Evolutionary conservation across 2,888 invertebrate species (phyloP).

Genomic region (Standfussiana lucernea): DNA sequence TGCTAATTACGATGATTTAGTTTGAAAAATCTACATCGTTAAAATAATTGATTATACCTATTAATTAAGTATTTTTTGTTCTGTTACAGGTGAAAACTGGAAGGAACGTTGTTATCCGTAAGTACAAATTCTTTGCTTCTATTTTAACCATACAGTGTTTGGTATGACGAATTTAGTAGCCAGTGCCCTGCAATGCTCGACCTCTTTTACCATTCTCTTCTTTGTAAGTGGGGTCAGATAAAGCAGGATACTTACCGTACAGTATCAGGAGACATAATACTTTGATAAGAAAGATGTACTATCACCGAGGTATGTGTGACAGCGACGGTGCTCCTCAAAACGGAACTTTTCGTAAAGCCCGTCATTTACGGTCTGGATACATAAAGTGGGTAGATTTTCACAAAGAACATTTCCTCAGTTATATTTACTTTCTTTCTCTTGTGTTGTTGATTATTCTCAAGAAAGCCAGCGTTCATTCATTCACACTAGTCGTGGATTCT

Average conservation of each 20-base stretch:
- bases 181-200: background rate
- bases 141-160: background rate
- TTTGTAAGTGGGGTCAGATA: background rate
- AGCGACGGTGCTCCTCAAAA: background rate
- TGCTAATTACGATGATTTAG: conserved; percentile 29
- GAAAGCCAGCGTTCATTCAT: conserved; percentile 33
- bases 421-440: conserved; percentile 16
- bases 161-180: background rate
- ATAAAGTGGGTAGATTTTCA: background rate
- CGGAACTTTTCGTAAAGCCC: background rate
- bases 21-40: conserved; percentile 17
- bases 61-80: background rate
- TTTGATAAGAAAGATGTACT: too few relatives aligned
- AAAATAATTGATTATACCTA: background rate
- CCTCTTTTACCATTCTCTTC: background rate
- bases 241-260: background rate
- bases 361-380: background rate
- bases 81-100: conserved; percentile 56
- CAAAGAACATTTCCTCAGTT: background rate
- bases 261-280: too few relatives aligned
- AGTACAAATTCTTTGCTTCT: conserved; percentile 24
- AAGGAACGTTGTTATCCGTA: conserved; percentile 47
- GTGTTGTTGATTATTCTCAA: background rate
- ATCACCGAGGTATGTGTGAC: background rate
- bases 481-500: conserved; percentile 20